Conservation (phyloP, 2,113 vertebrate species). For the Amphilophus citrinellus region DNA sequence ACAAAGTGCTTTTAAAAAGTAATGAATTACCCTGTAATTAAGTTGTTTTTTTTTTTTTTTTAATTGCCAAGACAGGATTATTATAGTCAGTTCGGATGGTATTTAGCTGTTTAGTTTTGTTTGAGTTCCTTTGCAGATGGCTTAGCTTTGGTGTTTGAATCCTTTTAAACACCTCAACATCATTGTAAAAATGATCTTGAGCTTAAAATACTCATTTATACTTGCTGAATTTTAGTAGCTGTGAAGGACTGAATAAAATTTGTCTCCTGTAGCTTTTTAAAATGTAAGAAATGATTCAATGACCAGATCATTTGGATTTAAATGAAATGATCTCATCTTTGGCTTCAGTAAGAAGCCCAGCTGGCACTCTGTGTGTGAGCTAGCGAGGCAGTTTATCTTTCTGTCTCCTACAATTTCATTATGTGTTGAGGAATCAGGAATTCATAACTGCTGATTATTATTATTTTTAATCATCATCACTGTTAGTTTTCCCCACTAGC, state of each 20-base stretch:
- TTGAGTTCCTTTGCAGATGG: not conserved
- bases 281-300: not conserved
- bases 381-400: not conserved
- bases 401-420: not conserved
- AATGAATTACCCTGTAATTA: not conserved
- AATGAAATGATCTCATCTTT: conserved; percentile 9
- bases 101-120: not conserved
- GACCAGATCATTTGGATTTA: not conserved
- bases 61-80: not conserved
- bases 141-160: not conserved
- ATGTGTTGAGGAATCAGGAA: not conserved
- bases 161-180: not conserved
- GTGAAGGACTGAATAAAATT: not conserved
- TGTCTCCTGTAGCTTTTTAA: not conserved
- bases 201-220: not conserved
- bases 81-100: not conserved
- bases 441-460: not conserved
- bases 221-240: not conserved
- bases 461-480: not conserved
- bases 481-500: not conserved
- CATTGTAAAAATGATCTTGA: not conserved
- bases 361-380: not conserved
- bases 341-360: not conserved
- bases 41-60: not conserved
- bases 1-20: not conserved